Evolutionary conservation across 2,888 invertebrate species (phyloP), one percentile per base, ranked within the genome.

Genomic region (Gryllus longicercus): DNA sequence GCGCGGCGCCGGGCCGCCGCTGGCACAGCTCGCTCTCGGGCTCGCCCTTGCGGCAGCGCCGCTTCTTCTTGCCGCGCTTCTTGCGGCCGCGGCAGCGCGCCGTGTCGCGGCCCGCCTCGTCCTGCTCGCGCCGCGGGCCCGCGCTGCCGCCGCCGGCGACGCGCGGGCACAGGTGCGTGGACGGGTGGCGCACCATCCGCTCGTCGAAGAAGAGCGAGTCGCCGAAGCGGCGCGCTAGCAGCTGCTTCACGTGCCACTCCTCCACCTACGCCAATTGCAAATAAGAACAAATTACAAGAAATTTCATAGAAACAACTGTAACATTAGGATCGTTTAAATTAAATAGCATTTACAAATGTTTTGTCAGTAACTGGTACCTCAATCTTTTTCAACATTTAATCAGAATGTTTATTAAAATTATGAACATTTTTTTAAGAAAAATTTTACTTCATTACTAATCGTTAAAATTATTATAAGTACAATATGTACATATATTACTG

Each of bases 11-110:
- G 14, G 63, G 63, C n/a, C 50, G 88, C 89, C 86, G 87, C 88
- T 85, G 88, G 87, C 85, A 83, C 84, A 84, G 88, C 87, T 85
- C 88, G 85, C 87, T 87, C 85, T 88, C 88, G 86, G 79, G 51
- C 81, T 86, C 85, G 74, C 85, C 86, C 16, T 85, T 84, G 77
- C 84, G 83, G 81, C 87, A 87, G 10, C 84, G 84, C 51, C 79
- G 80, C 76, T 79, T 82, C 80, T 77, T 81, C 81, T 81, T 90
- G 88, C 89, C 90, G 82, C 88, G 85, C 84, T 89, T 89, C 84
- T 88, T 89, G 50, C 88, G 86, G 82, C 88, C 88, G 75, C 89
- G 87, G 84, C 90, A 89, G 76, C 88, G 86, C 82, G 88, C 88
- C 81, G 86, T 86, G 82, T 88, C 88, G 50, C 86, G 83, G 74